phyloP scores from a whole-genome alignment of 2,888 invertebrate genomes.

The Rhaphigaster nebulosa region DNA sequence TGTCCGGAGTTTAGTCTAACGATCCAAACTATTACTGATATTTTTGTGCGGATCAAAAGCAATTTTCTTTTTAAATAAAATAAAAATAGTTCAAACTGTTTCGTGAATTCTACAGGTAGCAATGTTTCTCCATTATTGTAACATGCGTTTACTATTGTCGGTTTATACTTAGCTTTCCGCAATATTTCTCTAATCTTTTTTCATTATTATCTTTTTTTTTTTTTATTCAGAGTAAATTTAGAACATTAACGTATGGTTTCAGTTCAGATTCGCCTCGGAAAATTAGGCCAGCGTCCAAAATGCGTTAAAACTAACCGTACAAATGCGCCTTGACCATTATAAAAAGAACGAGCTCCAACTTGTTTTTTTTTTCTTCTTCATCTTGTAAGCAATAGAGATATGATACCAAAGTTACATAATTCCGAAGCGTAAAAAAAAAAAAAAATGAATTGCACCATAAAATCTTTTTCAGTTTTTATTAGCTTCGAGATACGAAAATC shows the following conservation, averaged over 20 bases:
- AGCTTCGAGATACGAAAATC: neutral
- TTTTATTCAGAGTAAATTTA: neutral
- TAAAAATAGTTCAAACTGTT: too few species aligned
- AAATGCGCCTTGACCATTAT: conserved; percentile 38
- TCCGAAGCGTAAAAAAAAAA: neutral
- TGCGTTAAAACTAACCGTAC: conserved; percentile 31
- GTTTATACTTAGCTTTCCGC: too few species aligned
- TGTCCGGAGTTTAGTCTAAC: too few species aligned
- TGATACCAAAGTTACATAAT: conserved; percentile 19
- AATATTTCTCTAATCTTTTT: neutral
- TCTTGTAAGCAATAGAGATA: neutral
- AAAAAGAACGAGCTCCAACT: neutral
- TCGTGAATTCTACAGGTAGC: too few species aligned
- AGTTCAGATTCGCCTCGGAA: neutral
- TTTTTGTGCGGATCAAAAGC: too few species aligned
- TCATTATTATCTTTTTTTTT: neutral
- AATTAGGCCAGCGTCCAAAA: conserved; percentile 31
- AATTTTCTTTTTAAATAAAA: too few species aligned
- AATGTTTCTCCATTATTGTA: too few species aligned
- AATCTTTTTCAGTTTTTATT: neutral
- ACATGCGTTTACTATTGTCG: neutral
- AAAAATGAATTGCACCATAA: neutral
- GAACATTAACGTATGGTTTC: neutral
- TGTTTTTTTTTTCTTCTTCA: neutral
- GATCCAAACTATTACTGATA: too few species aligned